A percentile compares a stretch with the other conserved stretches of the same genome.
These are phyloP conservation scores for Brachyrhaphis roseni DNA, from an alignment of 2,797 vertebrate species.

Conservation along the genomic window DNA sequence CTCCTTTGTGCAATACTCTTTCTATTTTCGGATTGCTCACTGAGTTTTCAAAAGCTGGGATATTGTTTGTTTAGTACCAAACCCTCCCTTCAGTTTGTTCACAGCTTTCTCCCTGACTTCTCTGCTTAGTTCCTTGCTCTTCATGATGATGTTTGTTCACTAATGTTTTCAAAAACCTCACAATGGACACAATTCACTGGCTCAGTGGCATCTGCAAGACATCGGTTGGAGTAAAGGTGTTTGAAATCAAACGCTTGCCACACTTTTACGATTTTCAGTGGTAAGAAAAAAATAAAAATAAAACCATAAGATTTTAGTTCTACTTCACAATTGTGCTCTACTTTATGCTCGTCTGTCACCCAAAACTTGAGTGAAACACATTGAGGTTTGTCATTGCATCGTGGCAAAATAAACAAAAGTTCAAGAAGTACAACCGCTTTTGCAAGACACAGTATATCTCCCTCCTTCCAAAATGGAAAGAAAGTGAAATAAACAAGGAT, in stretches of 20 bases:
- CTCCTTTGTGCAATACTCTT: not conserved
- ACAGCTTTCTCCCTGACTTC: not conserved
- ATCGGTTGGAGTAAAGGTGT: not conserved
- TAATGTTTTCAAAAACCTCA: not conserved
- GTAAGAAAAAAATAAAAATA: not conserved
- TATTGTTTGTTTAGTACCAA: not conserved
- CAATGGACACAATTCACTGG: not conserved
- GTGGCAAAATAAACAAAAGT: not conserved
- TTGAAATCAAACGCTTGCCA: not conserved
- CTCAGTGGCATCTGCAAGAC: not conserved
- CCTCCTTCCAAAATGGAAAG: not conserved
- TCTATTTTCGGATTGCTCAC: not conserved
- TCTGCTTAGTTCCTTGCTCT: not conserved
- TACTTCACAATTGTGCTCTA: not conserved
- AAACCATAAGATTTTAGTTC: not conserved
- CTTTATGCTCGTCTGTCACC: not conserved
- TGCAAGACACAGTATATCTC: not conserved
- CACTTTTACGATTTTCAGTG: not conserved
- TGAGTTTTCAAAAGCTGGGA: not conserved
- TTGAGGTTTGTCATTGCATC: not conserved
- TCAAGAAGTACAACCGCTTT: not conserved
- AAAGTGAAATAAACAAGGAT: slow-evolving; percentile 23
- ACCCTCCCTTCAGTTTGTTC: not conserved
- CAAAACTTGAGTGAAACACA: not conserved
- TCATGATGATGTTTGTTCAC: not conserved